These are phyloP conservation scores for Etheostoma perlongum DNA, from an alignment of 2,797 vertebrate species.

Conservation along the genomic window DNA sequence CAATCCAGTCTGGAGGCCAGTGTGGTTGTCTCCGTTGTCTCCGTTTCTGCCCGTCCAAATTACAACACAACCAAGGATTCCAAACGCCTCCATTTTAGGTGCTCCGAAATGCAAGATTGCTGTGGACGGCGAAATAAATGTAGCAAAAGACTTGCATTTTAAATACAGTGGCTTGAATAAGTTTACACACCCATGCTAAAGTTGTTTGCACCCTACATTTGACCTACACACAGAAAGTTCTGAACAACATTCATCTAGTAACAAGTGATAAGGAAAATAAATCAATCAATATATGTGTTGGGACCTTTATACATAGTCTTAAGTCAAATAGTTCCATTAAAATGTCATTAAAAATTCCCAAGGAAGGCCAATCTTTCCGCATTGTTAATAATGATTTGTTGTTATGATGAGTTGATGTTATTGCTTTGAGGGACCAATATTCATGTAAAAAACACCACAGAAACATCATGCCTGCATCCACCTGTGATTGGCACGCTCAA, in stretches of 20 bases:
- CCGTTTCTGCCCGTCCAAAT: too few relatives aligned
- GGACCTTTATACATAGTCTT: neutral
- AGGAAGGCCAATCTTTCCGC: neutral
- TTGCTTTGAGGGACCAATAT: neutral
- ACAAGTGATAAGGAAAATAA: neutral
- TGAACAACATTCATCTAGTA: neutral
- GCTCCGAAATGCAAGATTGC: too few relatives aligned
- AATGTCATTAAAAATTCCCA: neutral
- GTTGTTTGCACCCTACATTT: neutral
- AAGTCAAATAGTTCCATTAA: neutral
- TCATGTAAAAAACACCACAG: neutral
- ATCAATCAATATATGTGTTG: neutral
- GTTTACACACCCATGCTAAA: too few relatives aligned
- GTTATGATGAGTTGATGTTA: neutral
- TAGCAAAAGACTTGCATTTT: too few relatives aligned
- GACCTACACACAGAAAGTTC: neutral
- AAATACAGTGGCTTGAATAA: too few relatives aligned
- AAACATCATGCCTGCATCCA: neutral
- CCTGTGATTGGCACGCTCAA: neutral
- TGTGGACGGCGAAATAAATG: too few relatives aligned
- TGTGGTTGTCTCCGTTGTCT: too few relatives aligned
- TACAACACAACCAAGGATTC: too few relatives aligned
- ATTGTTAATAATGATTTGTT: neutral
- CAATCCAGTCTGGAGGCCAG: too few relatives aligned
- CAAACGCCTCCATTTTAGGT: too few relatives aligned